Evolutionary conservation across 2,888 invertebrate species (phyloP).

Genomic region (Patella caerulea): DNA sequence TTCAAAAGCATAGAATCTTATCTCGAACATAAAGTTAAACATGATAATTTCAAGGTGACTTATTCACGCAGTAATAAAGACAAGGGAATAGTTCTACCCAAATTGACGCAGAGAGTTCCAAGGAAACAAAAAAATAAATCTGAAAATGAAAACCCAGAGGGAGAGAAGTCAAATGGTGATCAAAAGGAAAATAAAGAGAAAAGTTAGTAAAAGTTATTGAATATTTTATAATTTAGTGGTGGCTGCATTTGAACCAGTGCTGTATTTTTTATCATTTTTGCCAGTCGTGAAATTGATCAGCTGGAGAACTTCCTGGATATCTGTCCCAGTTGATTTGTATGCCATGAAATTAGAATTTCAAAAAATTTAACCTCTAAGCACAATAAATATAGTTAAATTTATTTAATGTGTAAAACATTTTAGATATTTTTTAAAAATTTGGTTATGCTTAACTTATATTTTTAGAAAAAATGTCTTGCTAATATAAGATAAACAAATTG

Average conservation of each 20-base stretch:
- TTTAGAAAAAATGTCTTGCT: too few species aligned
- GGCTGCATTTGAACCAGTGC: background rate
- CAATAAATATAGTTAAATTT: too few species aligned
- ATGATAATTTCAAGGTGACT: conserved; percentile 62
- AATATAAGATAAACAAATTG: too few species aligned
- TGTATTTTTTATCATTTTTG: too few species aligned
- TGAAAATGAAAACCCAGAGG: conserved; percentile 18
- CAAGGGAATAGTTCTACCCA: conserved; percentile 55
- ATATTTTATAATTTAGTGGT: background rate
- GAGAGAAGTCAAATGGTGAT: conserved; percentile 24
- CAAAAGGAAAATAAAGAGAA: conserved; percentile 27
- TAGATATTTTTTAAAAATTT: too few species aligned
- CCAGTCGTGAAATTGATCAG: too few species aligned
- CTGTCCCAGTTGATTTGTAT: too few species aligned
- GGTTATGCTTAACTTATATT: too few species aligned
- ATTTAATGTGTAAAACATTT: too few species aligned
- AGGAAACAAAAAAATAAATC: conserved; percentile 18
- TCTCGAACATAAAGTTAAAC: conserved; percentile 63
- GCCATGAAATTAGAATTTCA: too few species aligned
- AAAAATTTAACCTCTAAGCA: too few species aligned
- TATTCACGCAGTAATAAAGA: conserved; percentile 54
- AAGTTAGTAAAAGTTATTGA: conserved; percentile 6
- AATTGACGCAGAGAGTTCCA: conserved; percentile 43
- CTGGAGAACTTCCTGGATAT: too few species aligned
- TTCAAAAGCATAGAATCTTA: conserved; percentile 61